Conservation (phyloP, 2,113 vertebrate species). For the Bufo gargarizans region DNA sequence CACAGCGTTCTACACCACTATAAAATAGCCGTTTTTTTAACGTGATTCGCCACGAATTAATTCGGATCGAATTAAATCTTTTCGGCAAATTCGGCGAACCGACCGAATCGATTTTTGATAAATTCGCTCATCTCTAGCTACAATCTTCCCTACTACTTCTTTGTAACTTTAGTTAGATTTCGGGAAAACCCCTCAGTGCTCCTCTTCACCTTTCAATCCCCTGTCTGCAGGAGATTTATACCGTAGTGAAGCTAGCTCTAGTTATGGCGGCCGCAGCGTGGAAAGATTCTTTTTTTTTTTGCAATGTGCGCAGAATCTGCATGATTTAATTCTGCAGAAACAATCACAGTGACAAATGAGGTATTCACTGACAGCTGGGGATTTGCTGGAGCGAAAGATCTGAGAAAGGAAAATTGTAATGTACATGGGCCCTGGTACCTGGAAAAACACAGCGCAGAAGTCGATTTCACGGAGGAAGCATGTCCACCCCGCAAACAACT, state of each 20-base stretch:
- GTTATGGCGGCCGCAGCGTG: conserved; percentile 11
- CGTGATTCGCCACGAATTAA: too few species aligned
- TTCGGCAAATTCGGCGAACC: too few species aligned
- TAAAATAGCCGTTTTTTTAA: too few species aligned
- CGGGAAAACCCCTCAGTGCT: not conserved
- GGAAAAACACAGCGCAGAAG: conserved; percentile 31
- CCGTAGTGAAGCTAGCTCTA: not conserved
- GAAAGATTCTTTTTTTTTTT: conserved; percentile 27
- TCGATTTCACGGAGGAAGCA: conserved; percentile 20
- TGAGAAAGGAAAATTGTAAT: not conserved
- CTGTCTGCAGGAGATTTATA: conserved; percentile 32
- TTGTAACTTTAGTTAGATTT: conserved; percentile 4
- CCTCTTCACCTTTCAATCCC: not conserved
- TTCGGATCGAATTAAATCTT: too few species aligned
- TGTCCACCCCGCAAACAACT: not conserved
- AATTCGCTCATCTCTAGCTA: too few species aligned
- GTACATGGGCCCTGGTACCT: conserved; percentile 22
- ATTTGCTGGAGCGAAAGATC: conserved; percentile 48
- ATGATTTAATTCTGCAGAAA: conserved; percentile 42
- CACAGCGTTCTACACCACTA: too few species aligned
- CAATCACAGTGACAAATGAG: conserved; percentile 51
- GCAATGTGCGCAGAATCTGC: conserved; percentile 19
- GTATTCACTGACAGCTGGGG: conserved; percentile 48
- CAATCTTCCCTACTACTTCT: not conserved
- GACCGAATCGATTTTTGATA: too few species aligned